phyloP scores from a whole-genome alignment of 2,888 invertebrate genomes.

The Xylota sylvarum region DNA sequence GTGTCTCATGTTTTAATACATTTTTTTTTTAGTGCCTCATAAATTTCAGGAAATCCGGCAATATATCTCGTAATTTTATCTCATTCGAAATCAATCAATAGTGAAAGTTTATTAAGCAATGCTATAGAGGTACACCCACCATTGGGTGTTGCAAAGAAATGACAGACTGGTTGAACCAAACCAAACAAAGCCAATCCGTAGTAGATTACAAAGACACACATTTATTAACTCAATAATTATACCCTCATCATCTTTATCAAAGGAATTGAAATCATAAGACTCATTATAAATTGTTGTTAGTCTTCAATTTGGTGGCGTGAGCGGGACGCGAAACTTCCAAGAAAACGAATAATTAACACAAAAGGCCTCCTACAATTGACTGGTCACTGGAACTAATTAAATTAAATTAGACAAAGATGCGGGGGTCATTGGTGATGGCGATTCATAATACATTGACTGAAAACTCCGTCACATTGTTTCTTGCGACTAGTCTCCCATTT shows the following conservation, averaged over 20 bases:
- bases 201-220: constrained; percentile 17
- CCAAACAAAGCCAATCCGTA: constrained; percentile 11
- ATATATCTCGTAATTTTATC: not conserved
- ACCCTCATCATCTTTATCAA: constrained; percentile 61
- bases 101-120: constrained; percentile 57
- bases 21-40: not conserved
- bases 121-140: constrained; percentile 38
- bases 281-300: constrained; percentile 24
- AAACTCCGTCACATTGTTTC: constrained; percentile 25
- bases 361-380: constrained; percentile 73
- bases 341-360: constrained; percentile 72
- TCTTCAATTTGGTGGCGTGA: constrained; percentile 27
- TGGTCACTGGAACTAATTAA: constrained; percentile 74
- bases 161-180: not conserved
- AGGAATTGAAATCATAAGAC: constrained; percentile 58
- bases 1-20: constrained; percentile 32
- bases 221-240: constrained; percentile 30
- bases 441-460: constrained; percentile 51
- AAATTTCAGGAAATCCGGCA: constrained; percentile 7
- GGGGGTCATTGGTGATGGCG: constrained; percentile 64
- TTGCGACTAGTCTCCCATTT: not conserved
- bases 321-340: constrained; percentile 40
- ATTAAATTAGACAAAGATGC: constrained; percentile 73
- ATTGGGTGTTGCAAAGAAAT: not conserved
- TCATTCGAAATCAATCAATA: constrained; percentile 50